A percentile compares a stretch with the other conserved stretches of the same genome.
Evolutionary conservation across 2,888 invertebrate genomes (phyloP).

Genomic region (Antitype chi): DNA sequence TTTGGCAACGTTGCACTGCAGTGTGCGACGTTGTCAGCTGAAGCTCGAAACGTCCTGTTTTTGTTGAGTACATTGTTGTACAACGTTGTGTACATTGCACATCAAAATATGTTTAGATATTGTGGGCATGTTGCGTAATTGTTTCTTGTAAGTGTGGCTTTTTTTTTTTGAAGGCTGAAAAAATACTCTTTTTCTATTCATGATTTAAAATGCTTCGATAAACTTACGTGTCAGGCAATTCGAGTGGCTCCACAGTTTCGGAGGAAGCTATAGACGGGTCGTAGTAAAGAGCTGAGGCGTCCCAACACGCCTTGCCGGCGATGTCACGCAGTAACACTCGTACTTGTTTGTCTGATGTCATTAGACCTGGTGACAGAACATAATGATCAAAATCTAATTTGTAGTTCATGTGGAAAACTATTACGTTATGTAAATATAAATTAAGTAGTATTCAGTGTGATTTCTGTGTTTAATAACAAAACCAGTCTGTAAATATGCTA

Average conservation of each 20-base stretch:
- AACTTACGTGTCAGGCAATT: slow-evolving; percentile 72
- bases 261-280: slow-evolving; percentile 90
- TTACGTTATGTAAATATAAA: too few species aligned
- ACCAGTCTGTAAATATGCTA: too few species aligned
- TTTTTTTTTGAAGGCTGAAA: too few species aligned
- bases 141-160: not conserved
- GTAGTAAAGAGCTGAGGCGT: slow-evolving; percentile 97
- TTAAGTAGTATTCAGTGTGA: too few species aligned
- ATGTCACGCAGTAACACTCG: slow-evolving; percentile 97
- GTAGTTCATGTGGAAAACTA: too few species aligned
- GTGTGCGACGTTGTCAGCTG: not conserved
- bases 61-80: too few species aligned
- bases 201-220: not conserved
- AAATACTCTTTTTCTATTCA: not conserved
- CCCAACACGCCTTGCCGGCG: slow-evolving; percentile 99
- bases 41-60: not conserved
- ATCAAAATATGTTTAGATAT: not conserved
- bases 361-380: slow-evolving; percentile 89
- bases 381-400: too few species aligned
- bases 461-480: too few species aligned
- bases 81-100: not conserved
- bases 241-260: slow-evolving; percentile 73
- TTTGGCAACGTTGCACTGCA: not conserved
- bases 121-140: not conserved
- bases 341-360: slow-evolving; percentile 95